phyloP scores from a whole-genome alignment of 2,797 vertebrate genomes.

The Muscicapa comitata region DNA sequence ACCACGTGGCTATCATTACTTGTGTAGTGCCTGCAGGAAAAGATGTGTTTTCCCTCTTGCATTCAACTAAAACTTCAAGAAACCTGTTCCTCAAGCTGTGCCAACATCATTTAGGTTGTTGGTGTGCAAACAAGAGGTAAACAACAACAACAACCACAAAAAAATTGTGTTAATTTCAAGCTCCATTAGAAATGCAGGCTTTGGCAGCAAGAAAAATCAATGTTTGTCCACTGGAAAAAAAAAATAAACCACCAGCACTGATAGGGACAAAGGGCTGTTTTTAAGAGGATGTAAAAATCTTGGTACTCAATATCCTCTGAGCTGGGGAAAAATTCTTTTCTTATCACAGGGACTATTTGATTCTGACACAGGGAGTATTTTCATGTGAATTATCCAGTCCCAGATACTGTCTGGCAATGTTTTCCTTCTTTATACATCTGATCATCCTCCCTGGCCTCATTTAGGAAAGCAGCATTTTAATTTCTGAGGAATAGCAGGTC shows the following conservation, averaged over 20 bases:
- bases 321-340: slow-evolving; percentile 15
- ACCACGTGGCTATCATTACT: neutral
- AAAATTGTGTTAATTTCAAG: slow-evolving; percentile 69
- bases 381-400: slow-evolving; percentile 16
- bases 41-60: neutral
- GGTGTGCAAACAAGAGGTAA: slow-evolving; percentile 50
- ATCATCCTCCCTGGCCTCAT: slow-evolving; percentile 31
- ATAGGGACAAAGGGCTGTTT: neutral
- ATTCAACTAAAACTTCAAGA: slow-evolving; percentile 32
- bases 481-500: neutral
- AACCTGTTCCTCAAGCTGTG: slow-evolving; percentile 30
- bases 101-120: slow-evolving; percentile 32
- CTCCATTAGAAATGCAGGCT: slow-evolving; percentile 68
- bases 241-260: neutral
- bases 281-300: slow-evolving; percentile 33
- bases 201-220: slow-evolving; percentile 66
- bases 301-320: slow-evolving; percentile 15
- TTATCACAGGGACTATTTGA: slow-evolving; percentile 6
- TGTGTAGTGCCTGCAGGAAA: neutral
- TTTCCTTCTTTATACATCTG: slow-evolving; percentile 37
- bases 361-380: slow-evolving; percentile 30
- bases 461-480: neutral
- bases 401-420: slow-evolving; percentile 16
- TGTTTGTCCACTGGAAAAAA: slow-evolving; percentile 57
- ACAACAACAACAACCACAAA: slow-evolving; percentile 40